Evolutionary conservation across 2,888 invertebrate species (phyloP), one percentile per base, ranked within the genome.

Genomic region (Galeruca laticollis): DNA sequence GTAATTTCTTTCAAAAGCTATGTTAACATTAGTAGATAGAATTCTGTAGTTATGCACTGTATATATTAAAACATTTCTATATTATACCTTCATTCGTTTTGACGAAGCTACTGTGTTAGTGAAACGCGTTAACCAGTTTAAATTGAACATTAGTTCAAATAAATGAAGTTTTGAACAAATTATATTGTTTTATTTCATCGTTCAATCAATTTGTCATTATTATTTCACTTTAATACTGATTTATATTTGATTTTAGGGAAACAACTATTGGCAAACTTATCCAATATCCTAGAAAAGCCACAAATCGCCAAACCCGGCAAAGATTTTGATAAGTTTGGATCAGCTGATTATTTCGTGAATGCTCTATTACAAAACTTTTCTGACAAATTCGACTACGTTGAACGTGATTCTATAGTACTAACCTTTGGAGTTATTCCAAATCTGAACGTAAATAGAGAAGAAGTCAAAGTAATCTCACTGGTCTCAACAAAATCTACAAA

Each of bases 291-390:
- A 18, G 31, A 47, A 10, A 72, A 72, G 33, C 69, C 72, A 0
- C 90, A 62, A 96, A 31, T 52, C 0, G 62, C 31, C 6, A 64
- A 52, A 21, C 43, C 43, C 2, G 33, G 52, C n/a, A 64, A 54
- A 47, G 64, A 35, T 15, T 10, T 37, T 2, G 56, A 64, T 0
- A 86, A 88, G 72, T 82, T 89, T 2, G 93, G 91, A 0, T 95
- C 95, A 0, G 93, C 96, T 2, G 95, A 94, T 77, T 97, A 97
- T 82, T 94, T 95, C 81, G 93, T 94, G 1, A 95, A 95, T 81
- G 95, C 70, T n/a, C 51, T 76, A 5, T 57, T 31, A 11, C 51
- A 61, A 5, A 57, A 51, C 31, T 20, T 63, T 26, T n/a, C 49
- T 1, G 15, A 40, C 10, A 60, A 61, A 47, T 59, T 68, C 9